Evolutionary conservation across 2,888 invertebrate species (phyloP).

Genomic region (Chromoteleia sp.): DNA sequence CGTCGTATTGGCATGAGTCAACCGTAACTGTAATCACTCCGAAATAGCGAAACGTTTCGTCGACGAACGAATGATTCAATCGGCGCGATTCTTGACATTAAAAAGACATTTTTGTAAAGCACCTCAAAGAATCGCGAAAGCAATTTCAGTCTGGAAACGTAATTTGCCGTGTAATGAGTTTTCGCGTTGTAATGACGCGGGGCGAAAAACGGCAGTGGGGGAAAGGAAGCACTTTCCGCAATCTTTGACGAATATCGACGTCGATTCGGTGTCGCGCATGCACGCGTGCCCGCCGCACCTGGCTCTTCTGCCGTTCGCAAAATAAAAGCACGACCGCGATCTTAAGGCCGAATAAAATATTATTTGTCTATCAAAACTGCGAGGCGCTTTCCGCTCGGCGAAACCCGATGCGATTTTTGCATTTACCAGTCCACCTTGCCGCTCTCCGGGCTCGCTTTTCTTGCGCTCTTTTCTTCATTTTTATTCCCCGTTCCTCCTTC

Average conservation of each 20-base stretch:
- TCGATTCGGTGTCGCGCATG: slow-evolving; percentile 43
- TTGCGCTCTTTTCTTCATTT: slow-evolving; percentile 53
- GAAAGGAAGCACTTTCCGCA: slow-evolving; percentile 32
- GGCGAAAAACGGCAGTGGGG: too few species aligned
- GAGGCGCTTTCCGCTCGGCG: slow-evolving; percentile 67
- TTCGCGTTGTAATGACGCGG: slow-evolving; percentile 46
- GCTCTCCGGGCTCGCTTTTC: slow-evolving; percentile 8
- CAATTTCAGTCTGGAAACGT: slow-evolving; percentile 50
- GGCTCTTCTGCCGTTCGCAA: slow-evolving; percentile 71
- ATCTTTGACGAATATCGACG: slow-evolving; percentile 65
- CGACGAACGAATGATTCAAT: slow-evolving; percentile 26
- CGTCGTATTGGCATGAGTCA: neutral
- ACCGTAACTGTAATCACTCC: neutral
- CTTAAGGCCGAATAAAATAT: slow-evolving; percentile 81
- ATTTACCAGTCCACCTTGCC: slow-evolving; percentile 73
- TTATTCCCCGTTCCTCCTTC: slow-evolving; percentile 37
- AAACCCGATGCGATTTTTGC: slow-evolving; percentile 77
- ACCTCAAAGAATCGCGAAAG: slow-evolving; percentile 43
- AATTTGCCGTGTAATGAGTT: slow-evolving; percentile 62
- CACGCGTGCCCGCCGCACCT: slow-evolving; percentile 48
- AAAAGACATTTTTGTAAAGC: slow-evolving; percentile 26
- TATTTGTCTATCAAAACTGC: slow-evolving; percentile 82
- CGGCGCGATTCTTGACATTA: slow-evolving; percentile 21
- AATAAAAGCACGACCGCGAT: slow-evolving; percentile 77
- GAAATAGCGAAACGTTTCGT: neutral